A percentile compares a stretch with the other conserved stretches of the same genome.
phyloP scores from a whole-genome alignment of 2,113 vertebrate species.

The Catharus minimus region DNA sequence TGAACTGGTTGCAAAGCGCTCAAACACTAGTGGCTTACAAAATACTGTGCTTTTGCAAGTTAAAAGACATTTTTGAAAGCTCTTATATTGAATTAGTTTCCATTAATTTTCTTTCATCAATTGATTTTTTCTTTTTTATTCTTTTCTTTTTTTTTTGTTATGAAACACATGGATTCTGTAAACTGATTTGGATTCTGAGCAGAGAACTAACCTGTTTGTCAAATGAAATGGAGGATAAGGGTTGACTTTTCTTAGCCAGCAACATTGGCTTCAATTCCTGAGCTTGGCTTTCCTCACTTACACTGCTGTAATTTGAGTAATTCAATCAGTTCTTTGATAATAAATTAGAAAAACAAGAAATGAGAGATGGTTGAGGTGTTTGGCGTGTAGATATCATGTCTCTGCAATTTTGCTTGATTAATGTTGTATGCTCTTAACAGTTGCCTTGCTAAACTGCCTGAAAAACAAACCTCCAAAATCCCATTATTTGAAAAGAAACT shows the following conservation, averaged over 20 bases:
- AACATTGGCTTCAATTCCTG: neutral
- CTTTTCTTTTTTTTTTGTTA: neutral
- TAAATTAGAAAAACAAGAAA: neutral
- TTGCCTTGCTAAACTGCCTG: neutral
- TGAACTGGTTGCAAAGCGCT: neutral
- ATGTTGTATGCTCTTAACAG: neutral
- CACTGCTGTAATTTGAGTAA: neutral
- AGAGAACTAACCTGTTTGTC: neutral
- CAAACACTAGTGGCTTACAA: neutral
- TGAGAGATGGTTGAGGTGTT: neutral
- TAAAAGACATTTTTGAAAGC: neutral
- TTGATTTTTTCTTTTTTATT: accelerated
- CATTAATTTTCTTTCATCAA: neutral
- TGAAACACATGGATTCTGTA: neutral
- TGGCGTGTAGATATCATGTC: neutral
- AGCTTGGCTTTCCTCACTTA: neutral
- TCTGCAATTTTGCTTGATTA: neutral
- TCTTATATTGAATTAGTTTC: neutral
- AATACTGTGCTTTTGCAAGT: neutral
- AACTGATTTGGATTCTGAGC: neutral
- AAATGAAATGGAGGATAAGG: neutral
- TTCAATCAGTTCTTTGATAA: neutral
- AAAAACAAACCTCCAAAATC: neutral
- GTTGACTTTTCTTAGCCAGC: neutral
- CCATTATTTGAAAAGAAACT: neutral